phyloP scores from a whole-genome alignment of 2,113 vertebrate species.

The Rutilus rutilus region DNA sequence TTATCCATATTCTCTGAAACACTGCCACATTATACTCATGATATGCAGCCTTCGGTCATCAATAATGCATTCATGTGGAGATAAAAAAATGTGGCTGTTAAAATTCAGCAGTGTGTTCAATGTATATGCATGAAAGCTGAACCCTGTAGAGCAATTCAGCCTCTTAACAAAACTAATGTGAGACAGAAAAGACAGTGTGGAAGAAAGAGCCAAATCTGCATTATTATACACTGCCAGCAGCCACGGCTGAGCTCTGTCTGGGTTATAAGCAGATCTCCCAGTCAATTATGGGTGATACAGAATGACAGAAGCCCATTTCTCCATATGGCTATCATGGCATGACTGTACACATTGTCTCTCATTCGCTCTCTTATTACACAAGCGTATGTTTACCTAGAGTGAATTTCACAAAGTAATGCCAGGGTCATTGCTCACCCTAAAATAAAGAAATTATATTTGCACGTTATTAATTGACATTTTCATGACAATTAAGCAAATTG shows the following conservation, averaged over 20 bases:
- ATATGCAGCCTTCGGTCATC: conserved; percentile 24
- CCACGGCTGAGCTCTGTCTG: conserved; percentile 52
- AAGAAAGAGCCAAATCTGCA: conserved; percentile 15
- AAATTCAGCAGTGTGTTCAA: conserved; percentile 14
- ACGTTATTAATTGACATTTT: background rate
- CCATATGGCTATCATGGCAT: conserved; percentile 50
- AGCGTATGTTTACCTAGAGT: background rate
- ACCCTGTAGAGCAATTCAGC: background rate
- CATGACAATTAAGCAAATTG: background rate
- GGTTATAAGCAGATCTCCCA: conserved; percentile 35
- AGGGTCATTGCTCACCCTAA: background rate
- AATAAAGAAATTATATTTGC: background rate
- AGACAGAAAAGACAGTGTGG: conserved; percentile 15
- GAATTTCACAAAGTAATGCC: background rate
- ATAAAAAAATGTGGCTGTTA: conserved; percentile 21
- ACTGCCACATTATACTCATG: conserved; percentile 14
- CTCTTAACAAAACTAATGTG: conserved; percentile 32
- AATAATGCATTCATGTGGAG: conserved; percentile 19
- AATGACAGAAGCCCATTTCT: conserved; percentile 66
- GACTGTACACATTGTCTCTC: conserved; percentile 3
- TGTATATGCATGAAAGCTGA: conserved; percentile 21
- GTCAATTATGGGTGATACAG: conserved; percentile 73
- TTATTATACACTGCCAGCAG: conserved; percentile 28
- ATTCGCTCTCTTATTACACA: background rate
- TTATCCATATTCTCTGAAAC: background rate